Evolutionary conservation across 2,113 vertebrate species (phyloP), one percentile per base, ranked within the genome.

Genomic region (Pseudorectes ferrugineus): DNA sequence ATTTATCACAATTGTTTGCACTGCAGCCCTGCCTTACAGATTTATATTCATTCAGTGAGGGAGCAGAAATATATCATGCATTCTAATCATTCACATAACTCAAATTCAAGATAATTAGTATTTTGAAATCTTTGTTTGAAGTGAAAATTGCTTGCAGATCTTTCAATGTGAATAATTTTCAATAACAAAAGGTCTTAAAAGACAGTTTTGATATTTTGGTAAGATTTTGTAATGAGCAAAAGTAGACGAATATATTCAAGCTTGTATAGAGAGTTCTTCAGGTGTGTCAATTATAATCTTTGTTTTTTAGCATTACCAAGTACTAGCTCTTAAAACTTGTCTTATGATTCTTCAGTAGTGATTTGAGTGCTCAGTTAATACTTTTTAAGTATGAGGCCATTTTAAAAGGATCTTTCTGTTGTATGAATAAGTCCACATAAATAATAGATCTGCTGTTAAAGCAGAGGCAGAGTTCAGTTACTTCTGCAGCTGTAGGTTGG

Each of bases 61-160:
- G 14, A 81, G 23, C 71, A 85, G 61, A 78, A 72, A 10, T 71
- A 35, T 66, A 43, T 92, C 1, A 24, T 38, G 46, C 46, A 73
- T 85, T 46, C 43, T 90, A 66, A 94, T 82, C 9, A 71, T 92
- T n/a, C 51, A 66, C 35, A 48, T 70, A 95, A 75, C 21, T 78
- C 40, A 72, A 66, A 93, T 83, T 82, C 85, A 80, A 90, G 51
- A 52, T 61, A 76, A 89, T 89, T 68, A 76, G 40, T 91, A 70
- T 85, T 93, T 90, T 85, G 61, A 89, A 85, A 81, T 48, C 24
- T 77, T 81, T 92, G 11, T 80, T 93, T 81, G 89, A 91, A 93
- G 45, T 67, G 52, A 55, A 93, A 78, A 65, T 89, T 72, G 55
- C 36, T 93, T 95, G 25, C 57, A 85, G 19, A 62, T 88, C 67